Conservation (phyloP, 2,797 vertebrate genomes). For the Sternotherus odoratus region DNA sequence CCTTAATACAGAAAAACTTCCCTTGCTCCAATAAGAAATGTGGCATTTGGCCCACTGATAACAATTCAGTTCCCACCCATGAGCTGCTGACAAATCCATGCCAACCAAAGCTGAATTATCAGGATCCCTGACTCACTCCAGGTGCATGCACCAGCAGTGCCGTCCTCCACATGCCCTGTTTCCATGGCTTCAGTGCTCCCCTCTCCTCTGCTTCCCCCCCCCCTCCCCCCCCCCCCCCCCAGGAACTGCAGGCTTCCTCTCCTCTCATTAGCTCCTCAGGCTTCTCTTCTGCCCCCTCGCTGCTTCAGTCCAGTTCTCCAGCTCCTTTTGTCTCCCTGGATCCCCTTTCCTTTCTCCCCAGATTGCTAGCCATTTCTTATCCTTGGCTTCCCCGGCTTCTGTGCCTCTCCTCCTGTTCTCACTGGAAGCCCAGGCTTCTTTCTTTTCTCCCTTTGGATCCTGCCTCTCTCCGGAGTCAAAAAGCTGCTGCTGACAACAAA, state of each 20-base stretch:
- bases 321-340: not conserved
- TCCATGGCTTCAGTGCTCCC: not conserved
- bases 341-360: not conserved
- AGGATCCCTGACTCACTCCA: not conserved
- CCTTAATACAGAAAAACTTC: not conserved
- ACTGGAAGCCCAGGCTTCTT: not conserved
- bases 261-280: not conserved
- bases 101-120: not conserved
- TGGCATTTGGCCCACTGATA: rapidly evolving
- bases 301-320: not conserved
- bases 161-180: not conserved
- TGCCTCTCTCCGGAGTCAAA: not conserved
- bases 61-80: not conserved
- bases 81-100: not conserved
- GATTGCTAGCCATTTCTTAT: not conserved
- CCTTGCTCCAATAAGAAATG: not conserved
- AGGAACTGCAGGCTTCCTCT: not conserved
- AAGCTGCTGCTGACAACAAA: not conserved
- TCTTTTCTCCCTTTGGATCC: not conserved
- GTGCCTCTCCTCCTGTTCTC: not conserved
- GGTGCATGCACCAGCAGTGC: not conserved
- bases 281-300: not conserved
- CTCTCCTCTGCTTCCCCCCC: not conserved
- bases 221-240: not conserved
- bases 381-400: not conserved